Evolutionary conservation across 1,140 invertebrate genomes (phyloP), one percentile per base, ranked within the genome.

Genomic region (Nasonia longicornis): DNA sequence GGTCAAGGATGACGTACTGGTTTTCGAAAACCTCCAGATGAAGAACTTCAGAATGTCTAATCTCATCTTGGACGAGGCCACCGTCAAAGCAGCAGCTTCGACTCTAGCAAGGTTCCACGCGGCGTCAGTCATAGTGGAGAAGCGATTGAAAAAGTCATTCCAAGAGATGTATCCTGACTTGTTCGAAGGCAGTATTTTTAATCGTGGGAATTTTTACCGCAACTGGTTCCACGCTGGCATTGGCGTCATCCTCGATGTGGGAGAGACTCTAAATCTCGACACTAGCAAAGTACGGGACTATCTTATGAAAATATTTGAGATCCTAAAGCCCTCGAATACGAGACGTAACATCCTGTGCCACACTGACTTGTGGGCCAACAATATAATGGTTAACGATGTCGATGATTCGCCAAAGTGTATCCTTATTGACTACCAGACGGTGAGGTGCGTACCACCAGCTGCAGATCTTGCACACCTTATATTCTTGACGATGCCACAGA

Each of bases 1-100:
- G 66, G 86, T 87, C 10, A 88, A 89, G 76, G 85, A 89, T 0
- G 87, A 82, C 6, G 38, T 29, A 14, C 4, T 86, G 0, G 52
- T 86, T 0, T 80, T 86, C 12, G 85, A 85, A 42, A 78, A 85
- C 72, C 52, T 85, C 0, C 69, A 83, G 58, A 63, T 48, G 6
- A 83, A 71, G 26, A 79, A 82, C n/a, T 88, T 48, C n/a, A 14
- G 12, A 12, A 8, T 72, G 4, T 72, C 22, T 8, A 12, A 38
- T 3, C 14, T 35, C 3, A 10, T 72, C 22, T 16, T 79, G 3
- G 77, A 78, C 29, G 20, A 12, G 12, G n/a, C 6, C 12, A 6
- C n/a, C 3, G 4, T 70, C 11, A 69, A 42, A 42, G 16, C 42
- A 12, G 66, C 64, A 16, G 20, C 70, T n/a, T 12, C 35, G 0